Evolutionary conservation across 2,797 vertebrate species (phyloP).

Genomic region (Hoplostethus atlanticus): DNA sequence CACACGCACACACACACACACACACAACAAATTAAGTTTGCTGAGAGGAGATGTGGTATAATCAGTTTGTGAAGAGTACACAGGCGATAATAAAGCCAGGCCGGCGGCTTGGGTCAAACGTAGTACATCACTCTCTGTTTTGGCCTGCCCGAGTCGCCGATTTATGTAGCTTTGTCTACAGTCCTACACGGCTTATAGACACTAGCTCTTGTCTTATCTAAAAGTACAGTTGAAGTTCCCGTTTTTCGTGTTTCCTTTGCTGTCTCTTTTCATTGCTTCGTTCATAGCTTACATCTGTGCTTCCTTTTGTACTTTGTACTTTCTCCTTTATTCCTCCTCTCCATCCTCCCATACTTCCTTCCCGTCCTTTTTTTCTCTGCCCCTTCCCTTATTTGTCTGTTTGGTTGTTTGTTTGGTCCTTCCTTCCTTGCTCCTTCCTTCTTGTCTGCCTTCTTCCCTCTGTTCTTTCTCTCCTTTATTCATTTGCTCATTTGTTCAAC

Average conservation of each 20-base stretch:
- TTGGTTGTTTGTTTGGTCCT: not conserved
- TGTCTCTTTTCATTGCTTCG: not conserved
- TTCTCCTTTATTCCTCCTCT: not conserved
- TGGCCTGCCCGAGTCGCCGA: constrained; percentile 44
- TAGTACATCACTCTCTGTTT: constrained; percentile 64
- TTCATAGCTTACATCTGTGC: constrained; percentile 3
- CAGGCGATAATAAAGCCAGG: constrained; percentile 70
- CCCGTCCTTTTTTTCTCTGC: not conserved
- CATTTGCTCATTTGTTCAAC: not conserved
- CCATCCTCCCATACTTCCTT: not conserved
- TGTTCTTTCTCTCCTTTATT: not conserved
- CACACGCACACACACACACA: constrained; percentile 9
- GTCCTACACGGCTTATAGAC: constrained; percentile 45
- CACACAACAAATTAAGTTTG: constrained; percentile 61
- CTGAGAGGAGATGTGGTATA: constrained; percentile 51
- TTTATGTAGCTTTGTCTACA: constrained; percentile 68
- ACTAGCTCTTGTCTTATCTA: constrained; percentile 46
- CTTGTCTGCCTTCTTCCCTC: not conserved
- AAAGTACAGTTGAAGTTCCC: constrained; percentile 33
- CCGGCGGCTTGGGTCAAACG: constrained; percentile 46
- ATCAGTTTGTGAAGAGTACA: constrained; percentile 67
- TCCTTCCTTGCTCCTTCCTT: constrained; percentile 7
- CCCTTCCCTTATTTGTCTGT: not conserved
- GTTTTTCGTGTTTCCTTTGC: not conserved
- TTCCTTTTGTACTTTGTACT: constrained; percentile 7